Percentiles rank a stretch among this genome's conserved stretches.
These are phyloP conservation scores for Scomber japonicus DNA, from an alignment of 2,113 vertebrate genomes.

Conservation along the genomic window DNA sequence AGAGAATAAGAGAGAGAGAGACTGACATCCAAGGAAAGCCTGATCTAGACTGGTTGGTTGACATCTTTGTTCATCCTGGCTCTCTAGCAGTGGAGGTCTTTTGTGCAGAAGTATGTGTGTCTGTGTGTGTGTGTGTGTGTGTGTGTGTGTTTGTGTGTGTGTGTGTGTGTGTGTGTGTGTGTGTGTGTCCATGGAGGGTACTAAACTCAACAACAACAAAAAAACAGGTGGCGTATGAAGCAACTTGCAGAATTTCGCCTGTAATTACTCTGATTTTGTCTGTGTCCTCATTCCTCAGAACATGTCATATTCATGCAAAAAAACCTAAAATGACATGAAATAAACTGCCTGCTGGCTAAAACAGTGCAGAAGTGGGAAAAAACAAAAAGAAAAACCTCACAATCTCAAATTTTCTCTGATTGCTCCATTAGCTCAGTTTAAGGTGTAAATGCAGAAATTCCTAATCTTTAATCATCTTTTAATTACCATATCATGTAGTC, in stretches of 20 bases:
- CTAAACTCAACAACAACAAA: background rate
- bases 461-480: constrained; percentile 81
- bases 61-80: constrained; percentile 29
- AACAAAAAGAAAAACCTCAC: constrained; percentile 12
- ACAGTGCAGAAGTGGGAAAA: constrained; percentile 12
- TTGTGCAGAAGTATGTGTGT: background rate
- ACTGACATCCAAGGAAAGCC: constrained; percentile 3
- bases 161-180: background rate
- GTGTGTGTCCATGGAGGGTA: background rate
- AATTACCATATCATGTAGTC: constrained; percentile 78
- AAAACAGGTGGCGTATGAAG: background rate
- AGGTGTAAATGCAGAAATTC: constrained; percentile 80
- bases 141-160: background rate
- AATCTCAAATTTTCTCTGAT: constrained; percentile 71
- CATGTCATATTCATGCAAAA: constrained; percentile 19
- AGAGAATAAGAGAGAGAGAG: background rate
- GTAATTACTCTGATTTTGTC: constrained; percentile 32
- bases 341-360: constrained; percentile 44
- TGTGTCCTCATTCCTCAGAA: constrained; percentile 24
- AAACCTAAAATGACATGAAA: constrained; percentile 15
- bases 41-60: constrained; percentile 21
- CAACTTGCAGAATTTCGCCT: background rate
- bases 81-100: background rate
- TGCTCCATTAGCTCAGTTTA: constrained; percentile 75
- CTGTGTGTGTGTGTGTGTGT: background rate